Percentiles rank a stretch among this genome's conserved stretches.
Conservation (phyloP, 2,888 invertebrate genomes). For the Folsomia candida region DNA sequence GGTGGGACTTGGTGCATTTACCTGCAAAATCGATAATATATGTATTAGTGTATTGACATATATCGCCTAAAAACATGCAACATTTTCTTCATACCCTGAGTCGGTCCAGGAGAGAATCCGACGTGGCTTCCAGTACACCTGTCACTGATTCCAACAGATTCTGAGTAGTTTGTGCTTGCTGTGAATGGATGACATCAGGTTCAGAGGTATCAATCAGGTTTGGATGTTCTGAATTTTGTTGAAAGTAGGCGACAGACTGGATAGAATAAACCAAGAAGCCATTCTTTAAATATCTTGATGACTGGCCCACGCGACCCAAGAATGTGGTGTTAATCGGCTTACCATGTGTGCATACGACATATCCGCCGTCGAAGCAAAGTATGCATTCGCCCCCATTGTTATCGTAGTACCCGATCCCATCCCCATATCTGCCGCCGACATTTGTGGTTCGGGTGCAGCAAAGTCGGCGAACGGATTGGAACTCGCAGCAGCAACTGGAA, state of each 20-base stretch:
- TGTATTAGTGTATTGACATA: too few relatives aligned
- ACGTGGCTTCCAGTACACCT: conserved; percentile 83
- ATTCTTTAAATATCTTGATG: too few relatives aligned
- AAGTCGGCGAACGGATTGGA: conserved; percentile 47
- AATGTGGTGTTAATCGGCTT: too few relatives aligned
- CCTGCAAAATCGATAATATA: too few relatives aligned
- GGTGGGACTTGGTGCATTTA: conserved; percentile 82
- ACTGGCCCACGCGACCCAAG: too few relatives aligned
- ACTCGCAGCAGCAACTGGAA: conserved; percentile 29
- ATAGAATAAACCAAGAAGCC: too few relatives aligned
- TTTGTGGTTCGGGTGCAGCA: conserved; percentile 22
- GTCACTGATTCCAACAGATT: conserved; percentile 81
- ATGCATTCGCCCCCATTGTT: conserved; percentile 2
- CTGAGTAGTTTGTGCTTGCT: conserved; percentile 69
- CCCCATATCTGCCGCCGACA: conserved; percentile 11
- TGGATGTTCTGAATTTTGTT: conserved; percentile 31
- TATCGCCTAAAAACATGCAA: too few relatives aligned
- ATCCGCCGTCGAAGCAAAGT: neutral
- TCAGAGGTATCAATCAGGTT: conserved; percentile 54
- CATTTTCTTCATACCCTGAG: too few relatives aligned
- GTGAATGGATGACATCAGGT: conserved; percentile 52
- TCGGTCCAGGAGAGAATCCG: conserved; percentile 76
- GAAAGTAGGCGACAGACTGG: conserved; percentile 17
- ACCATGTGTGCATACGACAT: conserved; percentile 8
- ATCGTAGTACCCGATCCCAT: too few relatives aligned